These are phyloP conservation scores for Poeciliopsis retropinna DNA, from an alignment of 2,113 vertebrate genomes.

Conservation along the genomic window DNA sequence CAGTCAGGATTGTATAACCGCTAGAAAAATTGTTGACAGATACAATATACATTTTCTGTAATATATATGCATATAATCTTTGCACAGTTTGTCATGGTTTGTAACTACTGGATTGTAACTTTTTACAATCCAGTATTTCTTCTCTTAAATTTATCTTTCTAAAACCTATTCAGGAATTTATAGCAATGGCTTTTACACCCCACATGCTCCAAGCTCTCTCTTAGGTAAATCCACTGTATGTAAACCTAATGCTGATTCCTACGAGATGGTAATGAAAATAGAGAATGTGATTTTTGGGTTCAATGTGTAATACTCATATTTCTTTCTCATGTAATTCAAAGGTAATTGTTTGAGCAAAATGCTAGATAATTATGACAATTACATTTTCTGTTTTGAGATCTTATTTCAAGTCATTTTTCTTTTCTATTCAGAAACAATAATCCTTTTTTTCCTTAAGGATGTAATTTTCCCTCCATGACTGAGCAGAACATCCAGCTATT, in stretches of 20 bases:
- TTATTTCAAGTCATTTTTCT: not conserved
- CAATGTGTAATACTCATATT: not conserved
- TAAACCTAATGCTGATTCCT: conserved; percentile 1
- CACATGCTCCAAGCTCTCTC: not conserved
- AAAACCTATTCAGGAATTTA: not conserved
- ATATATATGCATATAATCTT: no score
- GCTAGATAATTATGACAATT: not conserved
- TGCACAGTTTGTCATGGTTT: no score
- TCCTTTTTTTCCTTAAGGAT: no score
- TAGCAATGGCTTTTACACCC: not conserved
- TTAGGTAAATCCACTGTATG: not conserved
- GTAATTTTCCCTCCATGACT: not conserved
- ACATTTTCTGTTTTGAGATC: not conserved
- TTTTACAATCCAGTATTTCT: no score
- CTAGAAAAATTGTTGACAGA: no score
- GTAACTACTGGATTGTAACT: no score
- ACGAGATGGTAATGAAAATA: conserved; percentile 1
- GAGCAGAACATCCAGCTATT: conserved; percentile 7
- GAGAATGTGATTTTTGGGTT: not conserved
- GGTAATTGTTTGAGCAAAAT: not conserved
- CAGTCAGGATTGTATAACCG: no score
- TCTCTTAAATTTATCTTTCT: not conserved
- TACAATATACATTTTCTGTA: no score
- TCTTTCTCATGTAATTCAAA: conserved; percentile 7
- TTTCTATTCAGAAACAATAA: not conserved